phyloP scores from a whole-genome alignment of 2,113 vertebrate species.

The Sinocyclocheilus grahami region DNA sequence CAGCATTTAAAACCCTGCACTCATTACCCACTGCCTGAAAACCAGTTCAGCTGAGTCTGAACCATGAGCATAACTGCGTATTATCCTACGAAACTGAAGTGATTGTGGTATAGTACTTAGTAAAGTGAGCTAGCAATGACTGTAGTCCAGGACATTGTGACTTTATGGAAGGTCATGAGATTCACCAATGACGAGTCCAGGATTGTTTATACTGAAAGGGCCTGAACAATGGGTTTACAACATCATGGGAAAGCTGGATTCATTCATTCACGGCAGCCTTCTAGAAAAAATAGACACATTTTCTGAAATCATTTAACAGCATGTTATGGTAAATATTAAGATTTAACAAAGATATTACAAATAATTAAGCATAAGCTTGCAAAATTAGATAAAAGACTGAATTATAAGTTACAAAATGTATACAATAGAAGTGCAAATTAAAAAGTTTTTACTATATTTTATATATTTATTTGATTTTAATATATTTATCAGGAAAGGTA shows the following conservation, averaged over 20 bases:
- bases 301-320: background rate
- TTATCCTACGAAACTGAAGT: background rate
- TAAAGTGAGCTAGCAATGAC: background rate
- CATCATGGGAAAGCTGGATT: slow-evolving; percentile 16
- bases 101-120: too few relatives aligned
- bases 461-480: background rate
- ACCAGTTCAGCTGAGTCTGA: background rate
- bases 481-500: background rate
- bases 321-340: background rate
- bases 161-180: background rate
- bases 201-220: slow-evolving; percentile 4
- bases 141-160: background rate
- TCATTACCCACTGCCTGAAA: background rate
- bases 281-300: background rate
- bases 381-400: background rate
- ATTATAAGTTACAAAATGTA: background rate
- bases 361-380: background rate
- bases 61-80: background rate
- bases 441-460: too few relatives aligned
- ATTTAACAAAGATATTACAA: background rate
- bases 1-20: slow-evolving; percentile 6
- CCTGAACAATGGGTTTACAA: background rate
- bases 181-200: background rate
- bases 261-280: background rate
- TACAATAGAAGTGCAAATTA: background rate